Evolutionary conservation across 1,140 invertebrate species (phyloP), one percentile per base, ranked within the genome.

Genomic region (Littorina saxatilis): DNA sequence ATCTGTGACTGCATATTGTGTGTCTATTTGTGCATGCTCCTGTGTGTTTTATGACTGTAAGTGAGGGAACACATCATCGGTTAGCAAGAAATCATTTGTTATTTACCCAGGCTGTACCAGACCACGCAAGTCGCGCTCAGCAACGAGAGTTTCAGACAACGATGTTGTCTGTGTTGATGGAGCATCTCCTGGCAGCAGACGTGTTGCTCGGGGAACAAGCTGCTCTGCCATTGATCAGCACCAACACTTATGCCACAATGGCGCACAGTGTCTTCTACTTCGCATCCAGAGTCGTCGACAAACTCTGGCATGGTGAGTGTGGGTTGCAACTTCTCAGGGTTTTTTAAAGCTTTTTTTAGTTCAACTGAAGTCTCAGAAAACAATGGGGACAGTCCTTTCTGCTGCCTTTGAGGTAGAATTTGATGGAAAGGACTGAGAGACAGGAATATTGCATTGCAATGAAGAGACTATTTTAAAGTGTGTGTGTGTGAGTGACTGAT

Each of bases 101-200:
- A n/a, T n/a, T n/a, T n/a, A n/a, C n/a, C n/a, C 79, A 92, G 91
- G 89, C 87, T 2, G 88, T 87, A 40, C 92, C 91, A 0, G 96
- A 97, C 75, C 94, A 96, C 88, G 95, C 96, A 0, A 96, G 95
- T 2, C 94, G 95, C 66, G 93, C 94, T 61, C 96, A 98, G 87
- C 96, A 97, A 89, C 95, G 95, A 29, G 95, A 96, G 87, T 98
- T 97, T 91, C 97, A 99, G 93, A 99, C 98, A 0, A 96, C 98
- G 92, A 95, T 99, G 9, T 92, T 99, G 72, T 96, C 96, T 0
- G 96, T 96, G 29, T 91, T 99, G 11, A 98, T 99, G 96, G 97
- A 99, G 87, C 98, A 99, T 92, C 91, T 99, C 13, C 91, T 99
- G 77, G 97, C 97, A 37, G 97, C 96, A 11, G 98, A 99, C 93